Percentiles rank a stretch among this genome's conserved stretches.
Conservation (phyloP, 2,113 vertebrate species). For the Eulacestoma nigropectus region DNA sequence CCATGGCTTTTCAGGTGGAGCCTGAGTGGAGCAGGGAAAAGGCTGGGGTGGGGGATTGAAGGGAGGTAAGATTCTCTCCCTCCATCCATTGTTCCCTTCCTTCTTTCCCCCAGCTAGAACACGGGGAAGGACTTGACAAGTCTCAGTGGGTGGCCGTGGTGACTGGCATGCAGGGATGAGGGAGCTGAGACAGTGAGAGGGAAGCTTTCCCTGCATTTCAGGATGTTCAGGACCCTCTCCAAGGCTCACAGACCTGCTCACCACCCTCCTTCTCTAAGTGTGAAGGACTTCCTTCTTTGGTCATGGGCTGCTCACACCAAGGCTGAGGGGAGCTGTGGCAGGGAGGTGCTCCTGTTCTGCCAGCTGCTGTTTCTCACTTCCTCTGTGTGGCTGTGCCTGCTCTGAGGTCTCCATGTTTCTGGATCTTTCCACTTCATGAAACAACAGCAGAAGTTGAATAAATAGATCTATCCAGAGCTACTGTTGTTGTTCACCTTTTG, state of each 20-base stretch:
- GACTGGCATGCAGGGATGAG: neutral
- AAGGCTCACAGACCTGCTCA: neutral
- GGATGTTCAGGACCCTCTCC: neutral
- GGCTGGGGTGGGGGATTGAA: neutral
- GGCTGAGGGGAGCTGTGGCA: neutral
- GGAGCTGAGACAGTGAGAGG: neutral
- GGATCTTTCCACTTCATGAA: conserved; percentile 23
- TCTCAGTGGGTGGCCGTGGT: neutral
- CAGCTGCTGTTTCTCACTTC: neutral
- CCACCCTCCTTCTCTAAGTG: neutral
- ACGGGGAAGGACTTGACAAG: neutral
- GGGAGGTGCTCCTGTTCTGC: neutral
- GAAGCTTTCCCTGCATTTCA: neutral
- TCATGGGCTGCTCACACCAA: neutral
- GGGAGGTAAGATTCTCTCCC: neutral
- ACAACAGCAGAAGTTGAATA: neutral
- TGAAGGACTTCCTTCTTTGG: neutral
- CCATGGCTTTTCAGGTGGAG: neutral
- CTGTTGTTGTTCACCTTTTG: neutral
- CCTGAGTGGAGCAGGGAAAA: neutral
- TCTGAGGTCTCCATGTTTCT: conserved; percentile 4
- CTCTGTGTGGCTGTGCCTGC: neutral
- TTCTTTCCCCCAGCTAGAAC: neutral
- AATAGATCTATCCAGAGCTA: neutral
- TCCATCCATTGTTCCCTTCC: neutral